phyloP scores from a whole-genome alignment of 2,888 invertebrate species.

The Andricus quercusramuli region DNA sequence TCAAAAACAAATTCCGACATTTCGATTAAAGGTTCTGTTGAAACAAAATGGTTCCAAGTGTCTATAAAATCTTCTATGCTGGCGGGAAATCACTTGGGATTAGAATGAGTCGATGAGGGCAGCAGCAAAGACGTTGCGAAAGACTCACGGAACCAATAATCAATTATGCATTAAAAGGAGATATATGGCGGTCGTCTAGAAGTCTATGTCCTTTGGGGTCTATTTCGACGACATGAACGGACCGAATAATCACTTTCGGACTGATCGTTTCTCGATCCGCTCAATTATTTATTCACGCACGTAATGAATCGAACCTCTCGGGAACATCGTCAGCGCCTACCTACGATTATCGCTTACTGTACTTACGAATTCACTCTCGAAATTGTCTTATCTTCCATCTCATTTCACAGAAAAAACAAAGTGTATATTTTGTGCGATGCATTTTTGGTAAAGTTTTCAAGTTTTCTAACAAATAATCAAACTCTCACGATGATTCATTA shows the following conservation, averaged over 20 bases:
- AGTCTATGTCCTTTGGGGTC: conserved; percentile 71
- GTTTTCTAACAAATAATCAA: no score
- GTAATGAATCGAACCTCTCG: conserved; percentile 75
- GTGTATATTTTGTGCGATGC: no score
- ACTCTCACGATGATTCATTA: no score
- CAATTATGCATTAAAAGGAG: conserved; percentile 75
- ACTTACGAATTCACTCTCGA: background rate
- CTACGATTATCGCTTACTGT: conserved; percentile 45
- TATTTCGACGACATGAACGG: conserved; percentile 70
- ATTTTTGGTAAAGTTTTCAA: no score
- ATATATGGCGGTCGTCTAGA: conserved; percentile 66
- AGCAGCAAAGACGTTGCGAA: conserved; percentile 10
- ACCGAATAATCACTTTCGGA: conserved; percentile 76
- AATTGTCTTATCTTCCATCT: background rate
- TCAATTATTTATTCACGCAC: conserved; percentile 73
- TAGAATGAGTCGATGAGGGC: conserved; percentile 11
- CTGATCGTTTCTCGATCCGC: conserved; percentile 65
- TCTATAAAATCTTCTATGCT: background rate
- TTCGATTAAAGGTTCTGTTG: no score
- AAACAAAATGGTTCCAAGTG: background rate
- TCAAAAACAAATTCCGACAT: no score
- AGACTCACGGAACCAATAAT: conserved; percentile 59
- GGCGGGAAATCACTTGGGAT: background rate
- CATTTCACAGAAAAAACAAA: background rate
- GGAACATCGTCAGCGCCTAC: conserved; percentile 71